Conservation (phyloP, 2,797 vertebrate species). For the Anguilla marmorata region DNA sequence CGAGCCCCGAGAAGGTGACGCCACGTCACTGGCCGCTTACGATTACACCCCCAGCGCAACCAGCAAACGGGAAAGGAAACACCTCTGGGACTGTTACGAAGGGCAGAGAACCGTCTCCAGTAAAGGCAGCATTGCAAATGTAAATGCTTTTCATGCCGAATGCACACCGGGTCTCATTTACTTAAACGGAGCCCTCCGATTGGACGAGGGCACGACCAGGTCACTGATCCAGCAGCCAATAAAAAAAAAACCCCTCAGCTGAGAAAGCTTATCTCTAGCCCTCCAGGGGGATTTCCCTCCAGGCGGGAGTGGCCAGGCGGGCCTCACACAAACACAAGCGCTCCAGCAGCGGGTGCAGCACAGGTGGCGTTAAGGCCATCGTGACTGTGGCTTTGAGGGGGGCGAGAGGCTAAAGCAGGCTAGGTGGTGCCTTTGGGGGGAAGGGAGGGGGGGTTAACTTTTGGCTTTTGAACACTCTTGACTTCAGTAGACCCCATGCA, state of each 20-base stretch:
- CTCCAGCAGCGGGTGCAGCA: not conserved
- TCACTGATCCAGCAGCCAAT: not conserved
- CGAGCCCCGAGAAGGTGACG: not conserved
- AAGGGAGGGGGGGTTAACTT: not conserved
- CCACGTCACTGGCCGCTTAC: not conserved
- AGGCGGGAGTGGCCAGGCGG: not conserved
- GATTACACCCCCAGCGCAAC: not conserved
- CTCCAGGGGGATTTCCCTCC: not conserved
- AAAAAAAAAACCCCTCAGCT: not conserved
- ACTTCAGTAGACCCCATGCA: not conserved
- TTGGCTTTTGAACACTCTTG: constrained; percentile 10
- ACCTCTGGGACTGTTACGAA: not conserved
- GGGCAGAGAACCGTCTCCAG: not conserved
- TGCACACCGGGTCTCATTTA: not conserved
- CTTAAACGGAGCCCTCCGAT: not conserved
- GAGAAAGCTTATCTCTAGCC: not conserved
- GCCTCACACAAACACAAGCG: not conserved
- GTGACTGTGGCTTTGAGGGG: not conserved
- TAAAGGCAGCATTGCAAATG: not conserved
- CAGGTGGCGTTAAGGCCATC: not conserved
- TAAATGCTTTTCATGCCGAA: not conserved
- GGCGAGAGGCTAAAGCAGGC: not conserved
- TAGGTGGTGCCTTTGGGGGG: not conserved
- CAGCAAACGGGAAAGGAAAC: not conserved
- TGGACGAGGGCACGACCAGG: not conserved